phyloP scores from a whole-genome alignment of 2,113 vertebrate species.

The Sorex araneus region DNA sequence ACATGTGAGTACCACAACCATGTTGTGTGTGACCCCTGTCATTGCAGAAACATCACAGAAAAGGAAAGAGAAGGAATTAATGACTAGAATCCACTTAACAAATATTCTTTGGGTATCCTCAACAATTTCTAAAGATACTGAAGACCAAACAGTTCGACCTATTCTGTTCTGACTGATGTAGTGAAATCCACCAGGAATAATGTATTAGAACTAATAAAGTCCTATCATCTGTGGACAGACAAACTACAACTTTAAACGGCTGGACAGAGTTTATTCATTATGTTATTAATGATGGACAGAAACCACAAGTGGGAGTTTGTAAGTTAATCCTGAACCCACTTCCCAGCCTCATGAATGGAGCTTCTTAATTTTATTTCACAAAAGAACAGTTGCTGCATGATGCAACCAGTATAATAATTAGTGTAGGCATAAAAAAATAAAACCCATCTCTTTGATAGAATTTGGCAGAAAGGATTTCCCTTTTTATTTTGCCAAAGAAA shows the following conservation, averaged over 20 bases:
- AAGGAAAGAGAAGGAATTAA: not conserved
- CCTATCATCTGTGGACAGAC: constrained; percentile 18
- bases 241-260: constrained; percentile 50
- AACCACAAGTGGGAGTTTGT: too few relatives aligned
- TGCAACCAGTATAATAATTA: constrained; percentile 59
- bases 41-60: too few relatives aligned
- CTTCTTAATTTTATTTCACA: constrained; percentile 44
- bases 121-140: constrained; percentile 38
- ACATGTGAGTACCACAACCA: too few relatives aligned
- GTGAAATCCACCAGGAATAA: not conserved
- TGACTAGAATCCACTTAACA: not conserved
- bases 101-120: constrained; percentile 1
- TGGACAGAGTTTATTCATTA: not conserved
- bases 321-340: too few relatives aligned
- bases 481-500: constrained; percentile 49
- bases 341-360: not conserved
- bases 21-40: too few relatives aligned
- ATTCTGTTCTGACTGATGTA: not conserved
- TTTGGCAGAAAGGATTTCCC: constrained; percentile 53
- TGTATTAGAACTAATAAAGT: constrained; percentile 56
- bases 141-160: constrained; percentile 1
- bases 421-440: not conserved
- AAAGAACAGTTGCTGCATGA: constrained; percentile 51
- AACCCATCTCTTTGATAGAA: constrained; percentile 15
- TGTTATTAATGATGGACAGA: not conserved